These are phyloP conservation scores for Carposina sasakii DNA, from an alignment of 1,140 invertebrate species.

Conservation along the genomic window DNA sequence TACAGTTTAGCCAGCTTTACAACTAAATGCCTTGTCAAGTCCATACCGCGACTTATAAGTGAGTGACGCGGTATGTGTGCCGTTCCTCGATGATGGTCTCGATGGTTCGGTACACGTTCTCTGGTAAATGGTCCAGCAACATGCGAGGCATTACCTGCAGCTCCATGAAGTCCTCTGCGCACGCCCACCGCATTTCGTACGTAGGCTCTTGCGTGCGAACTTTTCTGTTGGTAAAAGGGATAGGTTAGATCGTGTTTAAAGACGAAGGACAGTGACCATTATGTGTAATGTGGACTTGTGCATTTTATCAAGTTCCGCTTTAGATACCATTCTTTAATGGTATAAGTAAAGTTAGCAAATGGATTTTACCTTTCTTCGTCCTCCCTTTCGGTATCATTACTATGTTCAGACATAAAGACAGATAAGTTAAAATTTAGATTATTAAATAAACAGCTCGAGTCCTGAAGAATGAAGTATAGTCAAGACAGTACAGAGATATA, in stretches of 20 bases:
- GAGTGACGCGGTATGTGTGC: slow-evolving; percentile 61
- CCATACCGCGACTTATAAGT: too few species aligned
- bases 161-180: slow-evolving; percentile 83
- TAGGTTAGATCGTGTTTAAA: too few species aligned
- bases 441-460: slow-evolving; percentile 5
- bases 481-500: too few species aligned
- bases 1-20: too few species aligned
- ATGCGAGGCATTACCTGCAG: slow-evolving; percentile 83
- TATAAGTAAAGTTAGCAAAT: neutral
- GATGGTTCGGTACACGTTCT: slow-evolving; percentile 80
- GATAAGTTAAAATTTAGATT: slow-evolving; percentile 7
- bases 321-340: neutral
- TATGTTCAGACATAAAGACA: slow-evolving; percentile 50
- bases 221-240: too few species aligned
- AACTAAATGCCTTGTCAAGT: neutral
- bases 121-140: slow-evolving; percentile 82
- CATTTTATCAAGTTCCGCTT: too few species aligned
- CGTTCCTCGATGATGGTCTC: slow-evolving; percentile 75
- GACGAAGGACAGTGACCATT: too few species aligned
- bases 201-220: slow-evolving; percentile 74
- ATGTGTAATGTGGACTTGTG: too few species aligned
- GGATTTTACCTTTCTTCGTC: slow-evolving; percentile 46
- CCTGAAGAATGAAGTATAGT: too few species aligned
- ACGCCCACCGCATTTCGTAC: slow-evolving; percentile 84
- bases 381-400: slow-evolving; percentile 34